Conservation (phyloP, 2,888 invertebrate species). For the Drosophila kokeensis region DNA sequence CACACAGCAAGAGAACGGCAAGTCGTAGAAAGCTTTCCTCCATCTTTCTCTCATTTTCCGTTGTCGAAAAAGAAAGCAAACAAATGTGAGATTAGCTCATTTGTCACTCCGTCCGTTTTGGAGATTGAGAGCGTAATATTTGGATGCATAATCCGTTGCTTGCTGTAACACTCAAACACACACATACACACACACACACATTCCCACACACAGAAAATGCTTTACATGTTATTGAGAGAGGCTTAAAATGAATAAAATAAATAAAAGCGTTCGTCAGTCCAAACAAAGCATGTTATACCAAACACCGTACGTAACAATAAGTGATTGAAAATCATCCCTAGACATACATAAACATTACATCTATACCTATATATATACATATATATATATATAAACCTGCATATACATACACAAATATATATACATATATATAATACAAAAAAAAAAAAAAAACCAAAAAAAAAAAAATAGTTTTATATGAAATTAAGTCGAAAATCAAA, state of each 20-base stretch:
- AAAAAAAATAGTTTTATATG: constrained; percentile 56
- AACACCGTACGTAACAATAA: constrained; percentile 84
- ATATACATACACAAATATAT: constrained; percentile 37
- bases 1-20: not conserved
- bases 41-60: not conserved
- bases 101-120: constrained; percentile 49
- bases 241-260: not conserved
- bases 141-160: constrained; percentile 1
- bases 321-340: constrained; percentile 83
- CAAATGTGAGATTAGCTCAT: constrained; percentile 40
- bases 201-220: constrained; percentile 43
- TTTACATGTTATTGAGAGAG: constrained; percentile 55
- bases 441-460: constrained; percentile 17
- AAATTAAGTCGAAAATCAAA: constrained; percentile 34
- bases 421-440: constrained; percentile 23
- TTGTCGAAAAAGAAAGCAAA: constrained; percentile 4
- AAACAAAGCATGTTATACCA: constrained; percentile 74
- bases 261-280: constrained; percentile 46
- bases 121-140: constrained; percentile 32
- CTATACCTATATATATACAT: constrained; percentile 31
- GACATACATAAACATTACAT: constrained; percentile 59
- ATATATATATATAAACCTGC: constrained; percentile 41
- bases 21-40: not conserved
- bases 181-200: constrained; percentile 13
- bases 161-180: constrained; percentile 26